Percentiles rank a stretch among this genome's conserved stretches.
phyloP scores from a whole-genome alignment of 64 coral and sea anemone genomes.

The Catalaphyllia jardinei region DNA sequence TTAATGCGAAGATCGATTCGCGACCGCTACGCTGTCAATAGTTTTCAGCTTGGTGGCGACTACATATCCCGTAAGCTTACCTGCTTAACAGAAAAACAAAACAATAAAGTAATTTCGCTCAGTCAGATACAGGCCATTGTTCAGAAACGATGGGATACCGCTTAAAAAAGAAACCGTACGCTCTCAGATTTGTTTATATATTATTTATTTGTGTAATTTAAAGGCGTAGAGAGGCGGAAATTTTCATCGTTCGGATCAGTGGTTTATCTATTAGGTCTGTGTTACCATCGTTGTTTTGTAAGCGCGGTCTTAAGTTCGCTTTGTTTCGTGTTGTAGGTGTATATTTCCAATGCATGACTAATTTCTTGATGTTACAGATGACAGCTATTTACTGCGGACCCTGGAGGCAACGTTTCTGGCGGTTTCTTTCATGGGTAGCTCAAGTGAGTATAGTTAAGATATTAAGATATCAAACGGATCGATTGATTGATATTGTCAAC shows the following conservation, averaged over 20 bases:
- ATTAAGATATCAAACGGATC: background rate
- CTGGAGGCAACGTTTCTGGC: background rate
- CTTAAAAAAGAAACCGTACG: background rate
- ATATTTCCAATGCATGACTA: background rate
- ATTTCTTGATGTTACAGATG: background rate
- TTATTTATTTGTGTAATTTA: conserved; percentile 19
- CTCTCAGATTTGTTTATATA: background rate
- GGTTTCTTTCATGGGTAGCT: background rate
- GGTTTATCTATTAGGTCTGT: background rate
- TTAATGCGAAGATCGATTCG: background rate
- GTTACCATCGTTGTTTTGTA: background rate
- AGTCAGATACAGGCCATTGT: background rate
- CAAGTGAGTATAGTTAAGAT: background rate
- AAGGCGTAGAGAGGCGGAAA: background rate
- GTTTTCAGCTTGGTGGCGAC: background rate
- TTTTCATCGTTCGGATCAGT: background rate
- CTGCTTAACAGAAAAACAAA: background rate
- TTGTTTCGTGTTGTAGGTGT: background rate
- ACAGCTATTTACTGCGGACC: background rate
- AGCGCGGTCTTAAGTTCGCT: background rate
- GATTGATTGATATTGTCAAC: background rate
- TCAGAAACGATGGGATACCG: background rate
- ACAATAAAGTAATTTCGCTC: background rate
- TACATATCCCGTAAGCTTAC: background rate
- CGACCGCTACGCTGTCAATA: background rate